Percentiles rank a stretch among this genome's conserved stretches.
These are phyloP conservation scores for Stenodera caucasica DNA, from an alignment of 2,888 invertebrate species.

Conservation along the genomic window DNA sequence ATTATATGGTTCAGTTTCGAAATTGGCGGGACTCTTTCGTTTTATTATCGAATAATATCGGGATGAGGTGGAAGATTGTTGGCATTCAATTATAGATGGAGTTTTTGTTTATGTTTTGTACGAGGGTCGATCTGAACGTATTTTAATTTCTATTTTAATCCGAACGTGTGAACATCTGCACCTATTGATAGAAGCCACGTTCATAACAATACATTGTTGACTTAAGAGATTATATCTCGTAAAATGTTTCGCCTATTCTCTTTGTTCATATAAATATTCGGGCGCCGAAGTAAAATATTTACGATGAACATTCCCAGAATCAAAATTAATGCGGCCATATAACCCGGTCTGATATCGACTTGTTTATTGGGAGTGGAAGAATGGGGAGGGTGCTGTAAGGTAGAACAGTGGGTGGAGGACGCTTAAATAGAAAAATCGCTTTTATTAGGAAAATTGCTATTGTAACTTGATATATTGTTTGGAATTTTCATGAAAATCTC, in stretches of 20 bases:
- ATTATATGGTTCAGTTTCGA: constrained; percentile 32
- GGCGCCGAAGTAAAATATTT: constrained; percentile 38
- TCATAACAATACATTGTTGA: constrained; percentile 39
- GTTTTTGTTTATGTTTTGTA: constrained; percentile 18
- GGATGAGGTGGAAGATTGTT: neutral
- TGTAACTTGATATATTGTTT: constrained; percentile 4
- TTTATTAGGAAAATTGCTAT: neutral
- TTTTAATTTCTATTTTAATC: constrained; percentile 43
- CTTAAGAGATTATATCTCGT: constrained; percentile 39
- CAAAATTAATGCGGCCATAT: constrained; percentile 38
- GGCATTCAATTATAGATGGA: neutral
- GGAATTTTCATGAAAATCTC: constrained; percentile 4
- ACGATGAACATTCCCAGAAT: constrained; percentile 33
- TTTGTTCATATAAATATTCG: constrained; percentile 42
- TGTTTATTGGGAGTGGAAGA: constrained; percentile 19
- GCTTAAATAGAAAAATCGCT: constrained; percentile 5
- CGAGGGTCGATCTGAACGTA: constrained; percentile 32
- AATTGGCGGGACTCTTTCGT: neutral
- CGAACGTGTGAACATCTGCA: constrained; percentile 41
- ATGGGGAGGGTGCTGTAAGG: neutral
- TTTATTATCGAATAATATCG: neutral
- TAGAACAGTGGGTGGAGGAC: neutral
- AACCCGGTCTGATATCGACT: constrained; percentile 33
- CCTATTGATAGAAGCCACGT: constrained; percentile 40
- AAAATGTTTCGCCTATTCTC: constrained; percentile 37